Percentiles rank a stretch among this genome's conserved stretches.
Evolutionary conservation across 2,888 invertebrate genomes (phyloP).

Genomic region (Polyploca ridens): DNA sequence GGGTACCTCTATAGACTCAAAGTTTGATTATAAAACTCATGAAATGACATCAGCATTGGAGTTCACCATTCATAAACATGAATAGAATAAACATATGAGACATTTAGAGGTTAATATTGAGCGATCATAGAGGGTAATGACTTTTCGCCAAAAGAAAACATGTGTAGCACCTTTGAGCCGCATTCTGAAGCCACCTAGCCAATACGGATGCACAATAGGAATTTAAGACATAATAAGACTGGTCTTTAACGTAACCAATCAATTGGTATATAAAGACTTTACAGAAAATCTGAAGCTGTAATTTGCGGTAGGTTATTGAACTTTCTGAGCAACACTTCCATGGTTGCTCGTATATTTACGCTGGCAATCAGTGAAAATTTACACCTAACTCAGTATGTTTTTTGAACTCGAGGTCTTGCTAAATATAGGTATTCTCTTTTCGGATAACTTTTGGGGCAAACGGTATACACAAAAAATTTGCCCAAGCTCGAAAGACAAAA

Average conservation of each 20-base stretch:
- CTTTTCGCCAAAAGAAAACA: slow-evolving; percentile 50
- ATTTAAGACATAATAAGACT: slow-evolving; percentile 19
- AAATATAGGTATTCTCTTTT: slow-evolving; percentile 64
- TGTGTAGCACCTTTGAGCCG: slow-evolving; percentile 36
- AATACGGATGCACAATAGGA: slow-evolving; percentile 26
- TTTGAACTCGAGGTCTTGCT: slow-evolving; percentile 59
- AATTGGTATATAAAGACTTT: slow-evolving; percentile 24
- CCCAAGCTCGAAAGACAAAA: slow-evolving; percentile 44
- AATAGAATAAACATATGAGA: slow-evolving; percentile 55
- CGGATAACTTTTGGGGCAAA: slow-evolving; percentile 66
- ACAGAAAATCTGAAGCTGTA: slow-evolving; percentile 31
- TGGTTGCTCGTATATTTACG: slow-evolving; percentile 63
- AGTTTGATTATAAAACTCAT: neutral
- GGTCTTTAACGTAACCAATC: slow-evolving; percentile 17
- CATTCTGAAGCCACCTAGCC: slow-evolving; percentile 19
- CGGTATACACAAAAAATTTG: slow-evolving; percentile 33
- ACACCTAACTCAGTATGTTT: slow-evolving; percentile 65
- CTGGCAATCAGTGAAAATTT: slow-evolving; percentile 71
- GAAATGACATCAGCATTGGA: slow-evolving; percentile 43
- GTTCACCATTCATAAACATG: slow-evolving; percentile 49
- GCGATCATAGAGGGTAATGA: slow-evolving; percentile 60
- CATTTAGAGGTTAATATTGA: slow-evolving; percentile 47
- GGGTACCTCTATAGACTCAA: slow-evolving; percentile 17
- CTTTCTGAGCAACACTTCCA: slow-evolving; percentile 51
- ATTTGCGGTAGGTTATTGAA: slow-evolving; percentile 60